A percentile compares a stretch with the other conserved stretches of the same genome.
Evolutionary conservation across 1,140 invertebrate species (phyloP).

Genomic region (Bathynomus jamesi): DNA sequence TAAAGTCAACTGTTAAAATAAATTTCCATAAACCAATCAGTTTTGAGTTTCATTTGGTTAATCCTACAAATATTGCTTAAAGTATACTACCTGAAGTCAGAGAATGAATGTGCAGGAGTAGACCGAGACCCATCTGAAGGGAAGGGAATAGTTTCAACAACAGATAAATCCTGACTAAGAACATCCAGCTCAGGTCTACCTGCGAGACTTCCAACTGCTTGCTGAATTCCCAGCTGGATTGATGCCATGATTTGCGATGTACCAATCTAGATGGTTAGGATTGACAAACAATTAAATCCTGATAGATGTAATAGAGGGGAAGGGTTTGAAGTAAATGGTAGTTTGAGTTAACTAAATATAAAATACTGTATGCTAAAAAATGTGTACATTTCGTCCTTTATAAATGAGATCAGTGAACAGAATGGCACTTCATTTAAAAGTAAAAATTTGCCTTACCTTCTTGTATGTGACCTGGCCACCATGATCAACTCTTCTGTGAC

Average conservation of each 20-base stretch:
- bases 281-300: no score
- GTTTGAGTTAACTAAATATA: no score
- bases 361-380: slow-evolving; percentile 14
- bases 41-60: no score
- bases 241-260: slow-evolving; percentile 96
- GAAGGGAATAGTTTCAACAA: slow-evolving; percentile 95
- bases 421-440: no score
- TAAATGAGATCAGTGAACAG: not conserved
- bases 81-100: slow-evolving; percentile 69
- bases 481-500: slow-evolving; percentile 86
- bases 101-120: slow-evolving; percentile 81
- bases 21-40: no score
- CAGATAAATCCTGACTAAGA: slow-evolving; percentile 99
- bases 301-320: no score
- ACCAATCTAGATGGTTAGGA: slow-evolving; percentile 84
- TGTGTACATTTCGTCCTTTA: not conserved
- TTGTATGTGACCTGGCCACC: slow-evolving; percentile 96
- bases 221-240: slow-evolving; percentile 91
- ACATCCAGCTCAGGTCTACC: slow-evolving; percentile 96
- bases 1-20: no score
- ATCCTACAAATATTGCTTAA: no score
- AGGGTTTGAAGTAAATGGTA: no score
- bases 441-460: no score
- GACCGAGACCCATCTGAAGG: slow-evolving; percentile 80
- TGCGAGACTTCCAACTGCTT: slow-evolving; percentile 90